Evolutionary conservation across 1,140 invertebrate genomes (phyloP).

Genomic region (Eulimnadia texana): DNA sequence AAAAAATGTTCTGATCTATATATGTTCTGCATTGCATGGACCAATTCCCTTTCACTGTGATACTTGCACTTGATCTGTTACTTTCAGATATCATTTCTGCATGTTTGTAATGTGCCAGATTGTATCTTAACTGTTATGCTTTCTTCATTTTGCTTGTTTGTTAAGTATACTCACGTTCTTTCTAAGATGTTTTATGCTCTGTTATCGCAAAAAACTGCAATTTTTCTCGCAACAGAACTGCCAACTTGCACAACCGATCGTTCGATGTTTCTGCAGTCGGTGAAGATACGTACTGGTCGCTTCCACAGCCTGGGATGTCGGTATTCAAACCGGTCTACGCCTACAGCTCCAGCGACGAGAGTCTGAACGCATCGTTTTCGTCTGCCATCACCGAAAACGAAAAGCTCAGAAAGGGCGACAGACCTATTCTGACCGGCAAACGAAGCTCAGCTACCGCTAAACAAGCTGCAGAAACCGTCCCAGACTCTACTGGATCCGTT

Average conservation of each 20-base stretch:
- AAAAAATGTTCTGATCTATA: no score
- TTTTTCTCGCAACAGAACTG: not conserved
- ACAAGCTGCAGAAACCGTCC: not conserved
- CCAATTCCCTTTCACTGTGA: no score
- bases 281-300: not conserved
- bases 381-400: not conserved
- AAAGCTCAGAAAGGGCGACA: not conserved
- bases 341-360: slow-evolving; percentile 14
- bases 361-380: slow-evolving; percentile 13
- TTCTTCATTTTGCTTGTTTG: no score
- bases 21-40: no score
- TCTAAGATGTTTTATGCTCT: not conserved
- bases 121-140: no score
- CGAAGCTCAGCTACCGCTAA: slow-evolving; percentile 1
- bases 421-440: not conserved
- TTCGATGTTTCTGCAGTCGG: not conserved
- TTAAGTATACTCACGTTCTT: not conserved
- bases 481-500: no score
- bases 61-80: no score
- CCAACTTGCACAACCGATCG: not conserved
- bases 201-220: not conserved
- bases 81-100: no score
- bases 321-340: slow-evolving; percentile 6
- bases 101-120: no score
- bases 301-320: not conserved